phyloP scores from a whole-genome alignment of 2,113 vertebrate genomes.

The Phoxinus phoxinus region DNA sequence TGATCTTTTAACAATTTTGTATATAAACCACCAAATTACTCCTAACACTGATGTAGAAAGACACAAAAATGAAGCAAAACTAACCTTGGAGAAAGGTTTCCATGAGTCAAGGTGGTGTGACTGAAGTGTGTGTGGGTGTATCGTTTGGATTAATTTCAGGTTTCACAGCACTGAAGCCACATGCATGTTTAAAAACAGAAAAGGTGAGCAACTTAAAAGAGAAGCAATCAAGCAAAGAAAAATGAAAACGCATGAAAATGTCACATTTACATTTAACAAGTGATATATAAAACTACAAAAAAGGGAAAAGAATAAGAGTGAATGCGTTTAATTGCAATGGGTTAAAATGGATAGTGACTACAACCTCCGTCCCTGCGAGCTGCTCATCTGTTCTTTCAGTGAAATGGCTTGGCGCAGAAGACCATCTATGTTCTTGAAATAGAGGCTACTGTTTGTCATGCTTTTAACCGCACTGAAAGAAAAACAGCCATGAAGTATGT shows the following conservation, averaged over 20 bases:
- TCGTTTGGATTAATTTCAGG: constrained; percentile 70
- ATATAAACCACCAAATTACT: background rate
- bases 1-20: background rate
- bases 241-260: constrained; percentile 7
- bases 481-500: background rate
- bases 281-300: background rate
- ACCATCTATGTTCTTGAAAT: constrained; percentile 92
- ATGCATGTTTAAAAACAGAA: constrained; percentile 64
- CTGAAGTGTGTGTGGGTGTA: constrained; percentile 69
- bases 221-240: constrained; percentile 39
- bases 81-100: constrained; percentile 72
- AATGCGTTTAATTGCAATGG: background rate
- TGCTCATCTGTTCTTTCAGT: constrained; percentile 85
- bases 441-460: constrained; percentile 90
- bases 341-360: background rate
- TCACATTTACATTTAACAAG: background rate
- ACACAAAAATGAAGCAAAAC: constrained; percentile 49
- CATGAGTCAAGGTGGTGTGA: constrained; percentile 72
- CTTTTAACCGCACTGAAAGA: constrained; percentile 87
- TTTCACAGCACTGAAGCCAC: constrained; percentile 65
- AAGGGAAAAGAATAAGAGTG: background rate
- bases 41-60: background rate
- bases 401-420: constrained; percentile 85
- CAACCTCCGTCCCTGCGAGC: constrained; percentile 86
- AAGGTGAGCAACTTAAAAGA: constrained; percentile 44